Evolutionary conservation across 2,888 invertebrate genomes (phyloP), one percentile per base, ranked within the genome.

Genomic region (Cyclophora albipunctata): DNA sequence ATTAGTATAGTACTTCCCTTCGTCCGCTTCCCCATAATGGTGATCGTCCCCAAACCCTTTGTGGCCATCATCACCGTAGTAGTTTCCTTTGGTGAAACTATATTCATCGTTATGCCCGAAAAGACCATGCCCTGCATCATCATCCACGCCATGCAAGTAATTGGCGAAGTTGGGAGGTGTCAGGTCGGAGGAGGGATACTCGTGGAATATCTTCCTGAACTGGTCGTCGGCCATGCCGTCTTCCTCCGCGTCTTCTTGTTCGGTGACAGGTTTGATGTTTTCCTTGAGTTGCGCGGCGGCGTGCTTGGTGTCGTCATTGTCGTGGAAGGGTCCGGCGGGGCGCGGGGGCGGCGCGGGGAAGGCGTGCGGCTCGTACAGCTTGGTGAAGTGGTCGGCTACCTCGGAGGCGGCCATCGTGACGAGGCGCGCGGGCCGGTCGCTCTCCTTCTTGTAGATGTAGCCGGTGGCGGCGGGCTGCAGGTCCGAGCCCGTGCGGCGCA

Each of bases 391-490:
- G 51, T 86, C 77, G 71, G 84, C 76, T 2, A 89, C 76, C 61
- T 87, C 85, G 55, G 74, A 79, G 50, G 84, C 85, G 35, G 81
- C 84, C 78, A 90, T 80, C 63, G 85, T 75, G 33, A 86, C 73
- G 46, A 90, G 87, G 57, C 84, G 86, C 3, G 79, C 84, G 0
- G 87, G 84, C 0, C 89, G 86, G 42, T 87, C 78, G 53, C 75
- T 81, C 50, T 85, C 81, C 64, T 89, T 89, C 58, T 86, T 86
- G 69, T 90, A 90, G 41, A 90, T 84, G 70, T 90, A 92, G 1
- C 91, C 91, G 0, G 90, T 89, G 0, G 91, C 91, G 0, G 91
- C 91, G 0, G 90, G 89, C 55, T 90, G 90, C 40, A 91, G 87
- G 69, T 92, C 92, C 3, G 90, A 89, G 43, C 90, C 88, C 0